Conservation (phyloP, 2,113 vertebrate genomes). For the Noctilio leporinus region DNA sequence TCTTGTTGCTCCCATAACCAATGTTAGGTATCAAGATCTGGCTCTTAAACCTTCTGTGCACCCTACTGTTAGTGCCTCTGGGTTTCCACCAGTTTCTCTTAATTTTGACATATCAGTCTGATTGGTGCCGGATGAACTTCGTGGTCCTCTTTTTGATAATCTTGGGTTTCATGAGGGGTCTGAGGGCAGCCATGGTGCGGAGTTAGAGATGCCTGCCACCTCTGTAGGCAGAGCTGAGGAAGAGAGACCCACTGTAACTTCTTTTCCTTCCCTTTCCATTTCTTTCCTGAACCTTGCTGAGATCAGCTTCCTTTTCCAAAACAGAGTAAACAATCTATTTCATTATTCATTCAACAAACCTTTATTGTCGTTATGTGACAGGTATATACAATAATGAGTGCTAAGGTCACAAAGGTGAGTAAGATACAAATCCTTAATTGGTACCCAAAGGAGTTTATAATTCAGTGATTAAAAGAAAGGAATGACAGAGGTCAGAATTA, state of each 20-base stretch:
- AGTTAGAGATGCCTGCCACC: too few species aligned
- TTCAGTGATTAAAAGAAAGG: background rate
- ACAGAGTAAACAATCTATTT: background rate
- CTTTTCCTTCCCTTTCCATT: background rate
- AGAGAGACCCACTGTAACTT: background rate
- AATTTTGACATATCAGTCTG: too few species aligned
- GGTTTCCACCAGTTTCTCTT: too few species aligned
- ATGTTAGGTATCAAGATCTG: too few species aligned
- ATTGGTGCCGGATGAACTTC: too few species aligned
- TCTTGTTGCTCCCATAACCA: too few species aligned
- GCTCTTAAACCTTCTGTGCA: too few species aligned
- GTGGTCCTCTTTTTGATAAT: too few species aligned
- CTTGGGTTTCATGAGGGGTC: too few species aligned
- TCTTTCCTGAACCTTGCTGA: background rate
- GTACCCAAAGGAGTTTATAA: background rate
- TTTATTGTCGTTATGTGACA: background rate
- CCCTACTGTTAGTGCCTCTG: too few species aligned
- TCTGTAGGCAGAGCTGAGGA: too few species aligned
- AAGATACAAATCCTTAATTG: background rate
- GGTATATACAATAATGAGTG: background rate
- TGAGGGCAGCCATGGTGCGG: too few species aligned
- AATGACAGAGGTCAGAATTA: background rate
- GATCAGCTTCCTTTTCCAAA: background rate
- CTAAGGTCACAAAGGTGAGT: background rate
- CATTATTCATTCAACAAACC: background rate